phyloP scores from a whole-genome alignment of 2,888 invertebrate species.

The Hyppa rectilinea region DNA sequence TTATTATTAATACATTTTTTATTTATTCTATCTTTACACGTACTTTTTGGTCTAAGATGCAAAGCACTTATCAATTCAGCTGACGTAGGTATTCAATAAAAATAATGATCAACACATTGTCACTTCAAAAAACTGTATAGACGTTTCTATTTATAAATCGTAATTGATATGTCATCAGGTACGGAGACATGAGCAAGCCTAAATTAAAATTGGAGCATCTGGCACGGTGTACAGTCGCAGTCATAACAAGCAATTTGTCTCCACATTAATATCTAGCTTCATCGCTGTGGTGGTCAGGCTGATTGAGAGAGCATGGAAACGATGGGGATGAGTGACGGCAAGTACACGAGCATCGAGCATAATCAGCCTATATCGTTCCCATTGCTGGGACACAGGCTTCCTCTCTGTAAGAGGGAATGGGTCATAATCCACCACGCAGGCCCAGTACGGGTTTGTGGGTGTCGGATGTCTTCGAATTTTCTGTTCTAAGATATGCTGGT shows the following conservation, averaged over 20 bases:
- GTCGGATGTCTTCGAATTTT: too few relatives aligned
- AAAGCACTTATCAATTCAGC: background rate
- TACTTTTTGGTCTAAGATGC: too few relatives aligned
- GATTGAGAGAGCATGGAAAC: conserved; percentile 24
- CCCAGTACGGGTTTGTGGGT: too few relatives aligned
- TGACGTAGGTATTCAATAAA: background rate
- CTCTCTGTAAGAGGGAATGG: too few relatives aligned
- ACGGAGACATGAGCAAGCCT: conserved; percentile 32
- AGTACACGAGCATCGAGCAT: too few relatives aligned
- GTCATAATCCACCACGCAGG: too few relatives aligned
- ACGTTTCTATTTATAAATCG: conserved; percentile 43
- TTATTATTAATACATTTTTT: too few relatives aligned
- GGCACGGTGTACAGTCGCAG: conserved; percentile 48
- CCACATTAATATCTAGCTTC: conserved; percentile 48
- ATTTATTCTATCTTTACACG: too few relatives aligned
- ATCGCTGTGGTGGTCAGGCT: conserved; percentile 11
- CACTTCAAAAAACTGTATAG: conserved; percentile 17
- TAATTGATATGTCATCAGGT: conserved; percentile 62
- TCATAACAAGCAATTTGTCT: conserved; percentile 62
- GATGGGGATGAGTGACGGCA: background rate
- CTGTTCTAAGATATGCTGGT: too few relatives aligned
- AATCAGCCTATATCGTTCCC: too few relatives aligned
- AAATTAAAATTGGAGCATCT: conserved; percentile 58
- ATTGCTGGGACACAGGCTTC: too few relatives aligned
- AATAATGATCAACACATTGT: conserved; percentile 5